Conservation (phyloP, 2,888 invertebrate species). For the Reticulitermes lucifugus region DNA sequence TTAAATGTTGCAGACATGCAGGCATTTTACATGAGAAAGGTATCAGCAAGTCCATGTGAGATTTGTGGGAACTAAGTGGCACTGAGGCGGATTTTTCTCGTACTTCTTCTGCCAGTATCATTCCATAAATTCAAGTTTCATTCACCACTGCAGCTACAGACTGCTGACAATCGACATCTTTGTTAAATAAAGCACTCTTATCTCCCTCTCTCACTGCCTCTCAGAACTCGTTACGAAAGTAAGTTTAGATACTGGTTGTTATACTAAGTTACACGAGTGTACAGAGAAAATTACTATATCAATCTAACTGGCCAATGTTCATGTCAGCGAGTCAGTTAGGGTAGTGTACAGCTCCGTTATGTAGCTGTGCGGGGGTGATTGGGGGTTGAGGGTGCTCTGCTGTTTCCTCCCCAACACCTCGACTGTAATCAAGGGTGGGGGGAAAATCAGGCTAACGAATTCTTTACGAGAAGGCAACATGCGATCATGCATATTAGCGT, state of each 20-base stretch:
- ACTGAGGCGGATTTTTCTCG: too few relatives aligned
- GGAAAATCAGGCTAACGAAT: slow-evolving; percentile 34
- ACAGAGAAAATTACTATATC: slow-evolving; percentile 17
- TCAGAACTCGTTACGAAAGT: background rate
- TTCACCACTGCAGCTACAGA: too few relatives aligned
- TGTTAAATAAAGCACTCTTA: too few relatives aligned
- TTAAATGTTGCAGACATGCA: too few relatives aligned
- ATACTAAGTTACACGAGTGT: background rate
- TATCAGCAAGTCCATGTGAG: too few relatives aligned
- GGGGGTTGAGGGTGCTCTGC: background rate
- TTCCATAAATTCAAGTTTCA: too few relatives aligned
- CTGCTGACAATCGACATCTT: too few relatives aligned
- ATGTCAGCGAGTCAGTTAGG: slow-evolving; percentile 11
- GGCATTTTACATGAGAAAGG: too few relatives aligned
- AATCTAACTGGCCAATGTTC: slow-evolving; percentile 23
- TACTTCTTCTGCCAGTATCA: too few relatives aligned
- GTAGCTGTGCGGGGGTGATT: background rate
- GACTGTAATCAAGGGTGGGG: slow-evolving; percentile 29
- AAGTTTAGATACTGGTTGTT: background rate
- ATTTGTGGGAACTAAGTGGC: too few relatives aligned
- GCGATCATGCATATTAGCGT: slow-evolving; percentile 16
- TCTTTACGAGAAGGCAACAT: slow-evolving; percentile 35
- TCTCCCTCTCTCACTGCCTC: too few relatives aligned
- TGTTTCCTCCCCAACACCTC: slow-evolving; percentile 33
- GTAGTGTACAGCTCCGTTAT: slow-evolving; percentile 15